Percentiles rank a stretch among this genome's conserved stretches.
Evolutionary conservation across 2,888 invertebrate species (phyloP).

Genomic region (Argynnis bischoffii): DNA sequence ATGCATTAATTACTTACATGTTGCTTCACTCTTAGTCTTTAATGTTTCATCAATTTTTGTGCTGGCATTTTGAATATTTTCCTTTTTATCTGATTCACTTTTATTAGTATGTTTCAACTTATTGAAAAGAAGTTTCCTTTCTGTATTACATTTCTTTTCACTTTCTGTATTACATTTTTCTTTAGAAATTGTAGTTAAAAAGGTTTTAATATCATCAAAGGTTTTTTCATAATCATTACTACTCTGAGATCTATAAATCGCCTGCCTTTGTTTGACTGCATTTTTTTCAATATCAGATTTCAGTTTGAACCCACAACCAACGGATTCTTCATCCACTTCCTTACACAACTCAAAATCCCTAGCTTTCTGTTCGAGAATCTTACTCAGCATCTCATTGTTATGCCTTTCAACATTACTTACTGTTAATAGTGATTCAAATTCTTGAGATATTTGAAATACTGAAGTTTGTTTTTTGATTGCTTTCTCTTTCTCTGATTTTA

Average conservation of each 20-base stretch:
- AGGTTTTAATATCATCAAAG: slow-evolving; percentile 41
- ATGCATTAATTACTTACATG: too few relatives aligned
- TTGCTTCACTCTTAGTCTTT: too few relatives aligned
- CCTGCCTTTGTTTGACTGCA: not conserved
- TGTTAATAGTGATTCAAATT: slow-evolving; percentile 46
- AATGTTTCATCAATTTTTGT: not conserved
- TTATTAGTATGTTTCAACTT: not conserved
- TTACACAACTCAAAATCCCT: slow-evolving; percentile 58
- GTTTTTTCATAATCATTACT: too few relatives aligned
- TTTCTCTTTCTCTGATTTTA: slow-evolving; percentile 41
- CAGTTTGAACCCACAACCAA: slow-evolving; percentile 49
- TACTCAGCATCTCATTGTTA: slow-evolving; percentile 37
- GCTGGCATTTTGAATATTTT: not conserved
- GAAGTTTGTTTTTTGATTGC: slow-evolving; percentile 51
- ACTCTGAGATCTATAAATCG: too few relatives aligned
- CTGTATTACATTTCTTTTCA: too few relatives aligned
- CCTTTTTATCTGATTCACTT: not conserved
- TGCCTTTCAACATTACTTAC: slow-evolving; percentile 45
- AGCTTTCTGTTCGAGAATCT: slow-evolving; percentile 49
- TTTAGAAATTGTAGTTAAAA: slow-evolving; percentile 41
- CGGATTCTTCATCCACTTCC: slow-evolving; percentile 53
- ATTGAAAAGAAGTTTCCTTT: not conserved
- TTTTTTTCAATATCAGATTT: not conserved
- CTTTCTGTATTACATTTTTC: not conserved
- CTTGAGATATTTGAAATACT: slow-evolving; percentile 44